These are phyloP conservation scores for Anoplophora glabripennis DNA, from an alignment of 1,140 invertebrate species.

Conservation along the genomic window DNA sequence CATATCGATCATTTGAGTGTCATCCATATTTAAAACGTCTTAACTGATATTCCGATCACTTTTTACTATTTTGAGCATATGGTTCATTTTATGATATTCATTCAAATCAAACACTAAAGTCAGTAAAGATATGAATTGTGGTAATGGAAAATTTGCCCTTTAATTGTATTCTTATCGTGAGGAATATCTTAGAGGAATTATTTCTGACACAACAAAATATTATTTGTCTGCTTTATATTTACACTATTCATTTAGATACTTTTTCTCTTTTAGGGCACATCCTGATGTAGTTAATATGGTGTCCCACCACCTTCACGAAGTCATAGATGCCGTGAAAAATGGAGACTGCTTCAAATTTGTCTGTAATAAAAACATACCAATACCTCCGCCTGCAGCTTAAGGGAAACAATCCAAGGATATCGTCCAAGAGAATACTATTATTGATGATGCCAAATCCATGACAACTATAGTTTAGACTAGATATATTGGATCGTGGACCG, in stretches of 20 bases:
- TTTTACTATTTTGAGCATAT: too few species aligned
- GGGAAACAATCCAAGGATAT: background rate
- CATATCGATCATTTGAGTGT: too few species aligned
- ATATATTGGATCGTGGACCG: too few species aligned
- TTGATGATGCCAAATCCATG: constrained; percentile 1
- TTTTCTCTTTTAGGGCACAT: constrained; percentile 53
- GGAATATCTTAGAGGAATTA: too few species aligned
- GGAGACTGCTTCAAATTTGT: constrained; percentile 57
- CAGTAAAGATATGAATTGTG: too few species aligned
- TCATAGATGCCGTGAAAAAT: constrained; percentile 58
- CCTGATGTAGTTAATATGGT: constrained; percentile 53
- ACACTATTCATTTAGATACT: background rate
- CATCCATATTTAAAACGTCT: too few species aligned
- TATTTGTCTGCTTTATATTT: background rate
- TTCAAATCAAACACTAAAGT: too few species aligned
- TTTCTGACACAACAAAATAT: too few species aligned
- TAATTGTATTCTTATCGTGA: too few species aligned
- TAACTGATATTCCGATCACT: too few species aligned
- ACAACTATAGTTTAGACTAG: background rate
- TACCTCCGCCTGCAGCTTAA: constrained; percentile 26
- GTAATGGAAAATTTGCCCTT: too few species aligned
- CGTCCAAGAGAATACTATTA: background rate
- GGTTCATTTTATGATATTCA: too few species aligned
- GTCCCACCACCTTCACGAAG: constrained; percentile 57
- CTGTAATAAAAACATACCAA: constrained; percentile 45